Percentiles rank a stretch among this genome's conserved stretches.
phyloP scores from a whole-genome alignment of 2,888 invertebrate genomes.

The Hypomecis punctinalis region DNA sequence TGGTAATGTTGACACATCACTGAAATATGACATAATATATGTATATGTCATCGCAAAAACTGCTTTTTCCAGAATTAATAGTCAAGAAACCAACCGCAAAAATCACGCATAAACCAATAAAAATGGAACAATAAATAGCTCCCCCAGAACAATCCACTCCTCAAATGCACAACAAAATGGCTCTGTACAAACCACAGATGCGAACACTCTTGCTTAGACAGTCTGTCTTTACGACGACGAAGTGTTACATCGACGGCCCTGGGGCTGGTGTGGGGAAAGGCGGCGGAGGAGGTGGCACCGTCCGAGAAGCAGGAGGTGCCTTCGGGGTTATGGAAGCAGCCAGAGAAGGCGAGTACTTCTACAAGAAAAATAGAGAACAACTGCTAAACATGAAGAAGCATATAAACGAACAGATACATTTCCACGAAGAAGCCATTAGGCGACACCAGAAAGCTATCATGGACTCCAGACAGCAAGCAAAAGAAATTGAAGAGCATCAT shows the following conservation, averaged over 20 bases:
- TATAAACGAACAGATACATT: not conserved
- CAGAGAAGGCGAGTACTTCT: constrained; percentile 22
- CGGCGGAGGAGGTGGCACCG: constrained; percentile 15
- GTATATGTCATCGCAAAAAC: too few species aligned
- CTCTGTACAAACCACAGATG: too few species aligned
- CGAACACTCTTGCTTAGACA: too few species aligned
- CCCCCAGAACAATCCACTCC: too few species aligned
- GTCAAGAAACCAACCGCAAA: too few species aligned
- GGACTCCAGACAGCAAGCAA: not conserved
- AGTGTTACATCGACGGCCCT: not conserved
- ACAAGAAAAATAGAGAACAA: constrained; percentile 12
- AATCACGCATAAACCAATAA: too few species aligned
- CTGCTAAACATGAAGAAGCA: constrained; percentile 14
- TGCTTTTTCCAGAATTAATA: too few species aligned
- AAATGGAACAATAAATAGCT: too few species aligned
- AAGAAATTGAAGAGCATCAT: constrained; percentile 1
- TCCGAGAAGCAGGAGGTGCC: constrained; percentile 19
- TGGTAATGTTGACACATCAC: too few species aligned
- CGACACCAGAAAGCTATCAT: constrained; percentile 7
- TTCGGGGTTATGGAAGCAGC: constrained; percentile 24
- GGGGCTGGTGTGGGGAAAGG: constrained; percentile 11
- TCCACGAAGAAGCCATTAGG: constrained; percentile 20
- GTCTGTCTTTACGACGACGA: not conserved
- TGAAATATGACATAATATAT: too few species aligned
- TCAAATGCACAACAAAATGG: too few species aligned